Evolutionary conservation across 1,140 invertebrate genomes (phyloP).

Genomic region (Procambarus clarkii): DNA sequence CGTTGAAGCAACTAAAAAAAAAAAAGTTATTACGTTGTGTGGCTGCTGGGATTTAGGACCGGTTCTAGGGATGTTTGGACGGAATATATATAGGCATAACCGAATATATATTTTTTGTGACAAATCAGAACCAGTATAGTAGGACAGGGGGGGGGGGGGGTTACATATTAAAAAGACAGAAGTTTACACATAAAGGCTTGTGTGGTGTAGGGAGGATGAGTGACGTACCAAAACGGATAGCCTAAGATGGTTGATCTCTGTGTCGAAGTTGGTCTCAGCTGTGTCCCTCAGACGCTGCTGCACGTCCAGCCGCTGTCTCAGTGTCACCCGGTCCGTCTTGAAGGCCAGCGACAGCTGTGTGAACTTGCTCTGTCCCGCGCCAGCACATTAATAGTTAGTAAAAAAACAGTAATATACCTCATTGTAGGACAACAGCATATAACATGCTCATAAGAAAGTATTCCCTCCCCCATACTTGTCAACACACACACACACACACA

Average conservation of each 20-base stretch:
- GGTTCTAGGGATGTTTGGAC: too few relatives aligned
- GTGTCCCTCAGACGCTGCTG: conserved; percentile 78
- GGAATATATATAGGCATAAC: too few relatives aligned
- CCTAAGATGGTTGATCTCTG: conserved; percentile 76
- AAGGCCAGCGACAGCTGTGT: conserved; percentile 78
- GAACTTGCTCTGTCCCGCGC: conserved; percentile 76
- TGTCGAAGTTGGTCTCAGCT: conserved; percentile 78
- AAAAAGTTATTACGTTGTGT: too few relatives aligned
- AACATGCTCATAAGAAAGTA: too few relatives aligned
- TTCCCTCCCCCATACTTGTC: too few relatives aligned
- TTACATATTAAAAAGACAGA: not conserved
- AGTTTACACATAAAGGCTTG: not conserved
- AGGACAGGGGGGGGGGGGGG: not conserved
- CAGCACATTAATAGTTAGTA: not conserved
- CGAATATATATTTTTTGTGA: not conserved
- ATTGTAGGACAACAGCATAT: too few relatives aligned
- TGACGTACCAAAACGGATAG: conserved; percentile 75
- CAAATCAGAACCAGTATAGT: not conserved
- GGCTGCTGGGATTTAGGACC: too few relatives aligned
- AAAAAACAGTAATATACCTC: too few relatives aligned
- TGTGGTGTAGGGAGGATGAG: not conserved
- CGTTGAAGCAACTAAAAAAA: too few relatives aligned
- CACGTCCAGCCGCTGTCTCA: conserved; percentile 76
- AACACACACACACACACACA: not conserved
- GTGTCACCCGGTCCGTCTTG: conserved; percentile 78